Base-by-base conservation (phyloP, 2,888 invertebrate genomes). In the Lordiphosa andalusiaca region DNA sequence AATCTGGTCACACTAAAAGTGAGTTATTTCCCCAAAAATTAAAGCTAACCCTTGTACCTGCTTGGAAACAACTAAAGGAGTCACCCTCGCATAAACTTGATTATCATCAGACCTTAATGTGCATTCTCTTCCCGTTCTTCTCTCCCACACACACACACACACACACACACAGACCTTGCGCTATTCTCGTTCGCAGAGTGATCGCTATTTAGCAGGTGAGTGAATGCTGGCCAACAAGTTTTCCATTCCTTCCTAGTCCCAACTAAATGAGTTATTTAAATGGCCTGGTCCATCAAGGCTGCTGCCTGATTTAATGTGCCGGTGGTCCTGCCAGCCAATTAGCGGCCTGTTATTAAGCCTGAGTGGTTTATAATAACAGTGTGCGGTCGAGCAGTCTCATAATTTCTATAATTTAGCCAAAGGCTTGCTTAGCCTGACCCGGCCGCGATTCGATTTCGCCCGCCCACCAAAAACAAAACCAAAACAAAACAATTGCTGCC, bases 131-230 rank as follows among this genome's bases (percentile, higher is more conserved):
- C 44, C 50, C 53, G 25, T 59, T 65, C 55, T 66, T 63, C 44
- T 48, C 50, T 41, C 33, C 58, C 76, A 9, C 30, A 19, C 21
- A 40, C 21, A 19, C 19, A 2, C 19, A 4, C 1, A 19, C 23
- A 25, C 25, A 7, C 25, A 25, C 25, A 25, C 25, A 12, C 12
- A 89, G 89, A 87, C 87, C 64, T 80, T 89, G 78, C 87, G 89
- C 63, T 89, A 89, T 86, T 89, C 89, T 61, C 88, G 89, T 67
- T 89, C 89, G 33, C 89, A 89, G 78, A 89, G 89, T 84, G 89
- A 89, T 87, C 87, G 89, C 83, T 89, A 89, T 82, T 89, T 89
- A 85, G 89, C 89, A 85, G 89, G 89, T 89, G 84, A 89, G 89
- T 89, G 40, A 48, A 53, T 64, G 50, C 25, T 6, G 25, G 47